A percentile compares a stretch with the other conserved stretches of the same genome.
Conservation (phyloP, 1,140 invertebrate species). For the Ceratina japonica region DNA sequence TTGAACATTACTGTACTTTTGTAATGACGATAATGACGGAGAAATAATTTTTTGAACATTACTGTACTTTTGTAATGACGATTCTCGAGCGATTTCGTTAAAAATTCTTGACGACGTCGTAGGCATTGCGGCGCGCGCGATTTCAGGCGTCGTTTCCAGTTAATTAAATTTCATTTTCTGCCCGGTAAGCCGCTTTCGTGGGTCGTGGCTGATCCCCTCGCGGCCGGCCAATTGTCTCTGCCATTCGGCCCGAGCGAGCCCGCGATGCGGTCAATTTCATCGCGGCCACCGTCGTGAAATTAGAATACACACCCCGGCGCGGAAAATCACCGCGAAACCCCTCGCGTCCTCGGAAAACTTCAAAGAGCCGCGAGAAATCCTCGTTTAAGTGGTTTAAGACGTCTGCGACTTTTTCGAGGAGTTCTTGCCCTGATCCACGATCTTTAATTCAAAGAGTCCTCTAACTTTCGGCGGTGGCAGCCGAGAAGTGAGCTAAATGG, state of each 20-base stretch:
- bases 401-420: constrained; percentile 33
- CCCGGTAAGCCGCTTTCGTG: constrained; percentile 60
- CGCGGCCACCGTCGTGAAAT: constrained; percentile 51
- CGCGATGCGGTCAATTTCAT: constrained; percentile 58
- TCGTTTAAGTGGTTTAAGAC: constrained; percentile 60
- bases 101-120: neutral
- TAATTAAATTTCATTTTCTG: constrained; percentile 72
- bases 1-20: no score
- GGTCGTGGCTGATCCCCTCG: constrained; percentile 42
- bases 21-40: no score
- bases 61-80: no score
- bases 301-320: constrained; percentile 54
- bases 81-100: neutral
- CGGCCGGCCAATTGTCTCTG: constrained; percentile 56
- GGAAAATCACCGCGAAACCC: constrained; percentile 47
- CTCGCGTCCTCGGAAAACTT: constrained; percentile 38
- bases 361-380: constrained; percentile 60
- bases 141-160: constrained; percentile 64
- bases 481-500: constrained; percentile 7
- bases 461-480: neutral
- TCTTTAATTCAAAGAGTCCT: neutral
- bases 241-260: neutral
- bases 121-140: constrained; percentile 37
- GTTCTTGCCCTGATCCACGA: neutral
- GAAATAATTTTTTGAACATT: no score